These are phyloP conservation scores for Danio kyathit DNA, from an alignment of 2,797 vertebrate species.

Conservation along the genomic window DNA sequence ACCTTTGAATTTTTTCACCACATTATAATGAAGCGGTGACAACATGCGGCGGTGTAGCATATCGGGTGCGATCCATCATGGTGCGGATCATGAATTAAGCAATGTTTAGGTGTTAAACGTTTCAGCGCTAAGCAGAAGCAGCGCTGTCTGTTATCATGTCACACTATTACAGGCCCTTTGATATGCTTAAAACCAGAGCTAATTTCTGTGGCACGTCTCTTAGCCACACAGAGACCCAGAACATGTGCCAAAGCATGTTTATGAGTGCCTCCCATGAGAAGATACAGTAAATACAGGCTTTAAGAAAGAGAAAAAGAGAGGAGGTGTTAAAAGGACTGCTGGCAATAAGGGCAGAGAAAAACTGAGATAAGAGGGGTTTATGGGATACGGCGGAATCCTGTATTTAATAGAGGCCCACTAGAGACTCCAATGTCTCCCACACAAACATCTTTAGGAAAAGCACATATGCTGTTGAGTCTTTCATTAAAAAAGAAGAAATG, in stretches of 20 bases:
- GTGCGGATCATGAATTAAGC: constrained; percentile 45
- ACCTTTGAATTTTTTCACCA: constrained; percentile 29
- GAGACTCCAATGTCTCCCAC: constrained; percentile 32
- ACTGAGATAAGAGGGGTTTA: constrained; percentile 44
- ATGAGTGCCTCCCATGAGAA: constrained; percentile 11
- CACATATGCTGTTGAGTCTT: constrained; percentile 9
- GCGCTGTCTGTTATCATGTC: constrained; percentile 49
- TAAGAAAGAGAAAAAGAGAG: constrained; percentile 31
- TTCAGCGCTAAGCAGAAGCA: constrained; percentile 39
- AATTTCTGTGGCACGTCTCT: constrained; percentile 54
- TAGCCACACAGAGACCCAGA: constrained; percentile 44
- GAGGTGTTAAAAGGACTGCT: constrained; percentile 31
- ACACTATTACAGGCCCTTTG: constrained; percentile 48
- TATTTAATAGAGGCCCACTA: constrained; percentile 29
- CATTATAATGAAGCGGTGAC: constrained; percentile 29
- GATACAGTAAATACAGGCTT: constrained; percentile 34
- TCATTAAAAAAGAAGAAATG: not conserved
- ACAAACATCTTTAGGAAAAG: constrained; percentile 23
- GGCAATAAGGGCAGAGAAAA: constrained; percentile 14
- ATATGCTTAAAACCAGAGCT: constrained; percentile 52
- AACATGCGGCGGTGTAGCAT: constrained; percentile 29
- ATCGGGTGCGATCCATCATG: constrained; percentile 38
- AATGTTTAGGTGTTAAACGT: constrained; percentile 46
- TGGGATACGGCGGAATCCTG: constrained; percentile 27
- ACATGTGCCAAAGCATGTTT: constrained; percentile 35